Percentiles rank a stretch among this genome's conserved stretches.
Conservation (phyloP, 2,113 vertebrate species). For the Rhinogobius similis region DNA sequence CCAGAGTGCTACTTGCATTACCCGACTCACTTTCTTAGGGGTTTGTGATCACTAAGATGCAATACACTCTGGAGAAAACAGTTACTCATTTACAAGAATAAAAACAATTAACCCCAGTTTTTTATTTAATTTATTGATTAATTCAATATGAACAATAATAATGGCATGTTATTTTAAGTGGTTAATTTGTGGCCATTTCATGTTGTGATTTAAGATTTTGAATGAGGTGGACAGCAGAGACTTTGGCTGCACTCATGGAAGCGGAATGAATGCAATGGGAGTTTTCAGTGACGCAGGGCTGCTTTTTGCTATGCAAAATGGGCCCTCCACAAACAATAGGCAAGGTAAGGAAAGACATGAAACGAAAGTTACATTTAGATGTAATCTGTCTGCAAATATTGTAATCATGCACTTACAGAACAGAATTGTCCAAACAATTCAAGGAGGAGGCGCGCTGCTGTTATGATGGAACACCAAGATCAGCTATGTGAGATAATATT, state of each 20-base stretch:
- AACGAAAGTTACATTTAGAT: background rate
- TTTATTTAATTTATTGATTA: too few relatives aligned
- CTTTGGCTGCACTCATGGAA: background rate
- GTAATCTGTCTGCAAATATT: background rate
- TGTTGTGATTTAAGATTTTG: background rate
- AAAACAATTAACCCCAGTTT: too few relatives aligned
- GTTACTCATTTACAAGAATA: too few relatives aligned
- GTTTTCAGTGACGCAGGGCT: slow-evolving; percentile 5
- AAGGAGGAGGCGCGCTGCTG: slow-evolving; percentile 72
- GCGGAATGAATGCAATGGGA: background rate
- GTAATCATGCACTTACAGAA: slow-evolving; percentile 16
- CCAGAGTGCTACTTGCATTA: too few relatives aligned
- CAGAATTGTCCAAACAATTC: slow-evolving; percentile 50
- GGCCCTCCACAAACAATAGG: background rate
- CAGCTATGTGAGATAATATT: slow-evolving; percentile 64
- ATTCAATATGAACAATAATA: too few relatives aligned
- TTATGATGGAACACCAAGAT: slow-evolving; percentile 50
- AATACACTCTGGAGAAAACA: too few relatives aligned
- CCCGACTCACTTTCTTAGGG: too few relatives aligned
- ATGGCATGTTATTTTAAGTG: too few relatives aligned
- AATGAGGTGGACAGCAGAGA: slow-evolving; percentile 7
- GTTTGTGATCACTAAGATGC: too few relatives aligned
- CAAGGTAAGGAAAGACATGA: background rate
- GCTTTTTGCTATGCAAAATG: background rate
- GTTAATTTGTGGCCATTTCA: background rate